Evolutionary conservation across 2,888 invertebrate genomes (phyloP), one percentile per base, ranked within the genome.

Genomic region (Sphecodes monilicornis): DNA sequence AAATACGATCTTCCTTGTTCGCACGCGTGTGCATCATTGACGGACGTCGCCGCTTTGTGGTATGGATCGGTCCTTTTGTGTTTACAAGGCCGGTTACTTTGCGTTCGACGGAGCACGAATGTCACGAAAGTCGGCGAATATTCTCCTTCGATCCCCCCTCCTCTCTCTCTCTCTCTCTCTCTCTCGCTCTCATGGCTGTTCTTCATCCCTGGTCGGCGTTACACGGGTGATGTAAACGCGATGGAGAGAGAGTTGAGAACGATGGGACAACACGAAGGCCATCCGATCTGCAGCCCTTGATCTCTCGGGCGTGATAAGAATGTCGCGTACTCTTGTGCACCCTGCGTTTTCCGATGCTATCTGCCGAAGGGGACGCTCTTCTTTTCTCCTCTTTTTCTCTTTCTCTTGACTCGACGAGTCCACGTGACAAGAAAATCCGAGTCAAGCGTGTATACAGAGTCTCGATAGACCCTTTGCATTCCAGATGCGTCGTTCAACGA

Each of bases 101-200:
- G 74, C 85, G 86, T 83, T 50, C 88, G 81, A 88, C 69, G 82
- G 70, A 90, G 87, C 88, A 80, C 88, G 89, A 90, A 90, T 88
- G 88, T 87, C 89, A 82, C 84, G 83, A 80, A 86, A 88, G 64
- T 84, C 81, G 46, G 78, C 86, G 82, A 85, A 87, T 60, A 60
- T 60, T 60, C 60, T 60, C 18, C 29, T 29, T 60, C 57, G 26
- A 60, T 60, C 57, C 13, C 3, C 13, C 89, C 85, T 76, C 26
- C 76, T 43, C 73, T 50, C 32, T 68, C 26, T n/a, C 36, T 10
- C 29, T 36, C 79, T 79, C 77, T 70, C 43, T 66, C 73, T 41
- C 64, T 71, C 64, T 66, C 29, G 39, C 43, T 64, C 60, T 16
- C n/a, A n/a, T 60, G 60, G n/a, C 8, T n/a, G 60, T 60, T 29